Evolutionary conservation across 2,797 vertebrate species (phyloP), one percentile per base, ranked within the genome.

Genomic region (Lindbergichthys nudifrons): DNA sequence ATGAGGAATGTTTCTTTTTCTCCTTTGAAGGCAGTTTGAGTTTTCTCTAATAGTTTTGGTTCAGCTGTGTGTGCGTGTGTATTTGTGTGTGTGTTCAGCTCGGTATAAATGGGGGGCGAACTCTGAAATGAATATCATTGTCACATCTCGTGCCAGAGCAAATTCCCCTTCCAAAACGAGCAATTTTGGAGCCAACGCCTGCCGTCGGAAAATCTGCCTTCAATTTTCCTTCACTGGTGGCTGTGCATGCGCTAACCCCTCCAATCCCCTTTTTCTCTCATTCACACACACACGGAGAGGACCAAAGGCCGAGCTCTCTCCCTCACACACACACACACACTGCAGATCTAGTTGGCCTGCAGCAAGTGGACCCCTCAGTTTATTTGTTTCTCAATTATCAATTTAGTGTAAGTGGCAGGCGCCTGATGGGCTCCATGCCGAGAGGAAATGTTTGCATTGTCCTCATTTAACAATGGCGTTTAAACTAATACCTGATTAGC

Each of bases 371-470:
- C 91, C 89, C 83, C 87, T 50, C 43, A 84, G 92, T 95, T 96
- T 96, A 93, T 95, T 95, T 94, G 95, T 95, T 93, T 94, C 88
- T 92, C 92, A 95, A 94, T 96, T 95, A 91, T 93, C 93, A 90
- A 93, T 93, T 90, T 85, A 94, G 92, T 62, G 79, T 93, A 94
- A 95, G 92, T 93, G 93, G 89, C 93, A 91, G 90, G 80, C 73
- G 52, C 43, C 90, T 92, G 92, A 95, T 82, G 84, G 91, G 92
- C 92, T 93, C 88, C 90, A 87, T 75, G 84, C 84, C 77, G 82
- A 93, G 87, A 92, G 91, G 87, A 93, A 93, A 90, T 86, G 84
- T 75, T 89, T 90, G 86, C 80, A 89, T 89, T 89, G 65, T 89
- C 88, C 90, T 89, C 87, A 89, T 90, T 92, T 87, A 83, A 90